phyloP scores from a whole-genome alignment of 2,888 invertebrate species.

The Dolichopus griseipennis region DNA sequence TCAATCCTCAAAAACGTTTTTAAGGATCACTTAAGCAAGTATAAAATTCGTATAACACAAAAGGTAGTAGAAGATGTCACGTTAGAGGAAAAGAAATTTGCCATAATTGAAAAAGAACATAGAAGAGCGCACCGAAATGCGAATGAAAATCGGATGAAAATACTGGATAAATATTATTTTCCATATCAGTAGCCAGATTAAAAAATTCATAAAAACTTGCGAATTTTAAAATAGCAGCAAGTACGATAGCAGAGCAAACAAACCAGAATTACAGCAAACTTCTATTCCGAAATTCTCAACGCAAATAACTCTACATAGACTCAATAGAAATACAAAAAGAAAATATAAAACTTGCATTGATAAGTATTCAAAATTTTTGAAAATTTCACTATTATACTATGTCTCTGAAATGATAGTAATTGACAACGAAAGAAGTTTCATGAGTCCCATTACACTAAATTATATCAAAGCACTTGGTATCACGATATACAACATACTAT shows the following conservation, averaged over 20 bases:
- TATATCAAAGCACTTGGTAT: slow-evolving; percentile 21
- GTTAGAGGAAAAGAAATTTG: background rate
- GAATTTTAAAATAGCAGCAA: no score
- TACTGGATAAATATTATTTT: no score
- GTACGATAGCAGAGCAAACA: no score
- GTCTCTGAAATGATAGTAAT: slow-evolving; percentile 20
- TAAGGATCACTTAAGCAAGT: slow-evolving; percentile 11
- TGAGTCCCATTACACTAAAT: slow-evolving; percentile 20
- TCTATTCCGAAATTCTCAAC: background rate
- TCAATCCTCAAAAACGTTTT: slow-evolving; percentile 15
- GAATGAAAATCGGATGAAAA: no score
- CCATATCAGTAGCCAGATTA: slow-evolving; percentile 11
- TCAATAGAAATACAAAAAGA: slow-evolving; percentile 8
- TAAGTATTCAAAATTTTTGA: slow-evolving; percentile 10
- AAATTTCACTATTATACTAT: background rate
- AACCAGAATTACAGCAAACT: no score
- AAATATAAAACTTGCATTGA: slow-evolving; percentile 11
- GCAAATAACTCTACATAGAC: slow-evolving; percentile 5
- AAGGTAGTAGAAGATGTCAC: background rate
- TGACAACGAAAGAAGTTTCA: slow-evolving; percentile 21
- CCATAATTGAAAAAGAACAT: background rate
- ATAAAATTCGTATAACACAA: slow-evolving; percentile 12
- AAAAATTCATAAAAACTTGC: slow-evolving; percentile 9
- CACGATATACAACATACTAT: no score
- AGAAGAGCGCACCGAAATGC: no score